Evolutionary conservation across 2,797 vertebrate species (phyloP).

Genomic region (Brachyalestes nurse): DNA sequence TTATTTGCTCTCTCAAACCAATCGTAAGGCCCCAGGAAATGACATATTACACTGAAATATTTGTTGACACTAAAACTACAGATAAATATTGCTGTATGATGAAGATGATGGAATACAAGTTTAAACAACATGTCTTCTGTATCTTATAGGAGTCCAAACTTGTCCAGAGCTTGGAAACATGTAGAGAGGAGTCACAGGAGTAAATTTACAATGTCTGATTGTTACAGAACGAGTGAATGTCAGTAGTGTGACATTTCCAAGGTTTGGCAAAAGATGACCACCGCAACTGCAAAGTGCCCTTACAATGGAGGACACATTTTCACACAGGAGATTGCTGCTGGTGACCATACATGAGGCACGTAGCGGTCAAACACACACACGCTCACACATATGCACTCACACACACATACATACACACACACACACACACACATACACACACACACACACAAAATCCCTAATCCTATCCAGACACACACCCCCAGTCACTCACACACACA

Average conservation of each 20-base stretch:
- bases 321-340: background rate
- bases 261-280: constrained; percentile 24
- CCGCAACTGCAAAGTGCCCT: background rate
- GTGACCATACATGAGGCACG: constrained; percentile 34
- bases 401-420: constrained; percentile 10
- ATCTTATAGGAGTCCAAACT: background rate
- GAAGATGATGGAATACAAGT: too few species aligned
- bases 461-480: constrained; percentile 1
- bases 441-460: constrained; percentile 9
- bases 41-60: too few species aligned
- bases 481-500: constrained; percentile 7
- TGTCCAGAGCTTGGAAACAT: background rate
- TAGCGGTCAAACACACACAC: constrained; percentile 32
- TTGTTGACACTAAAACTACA: too few species aligned
- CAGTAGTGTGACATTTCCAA: constrained; percentile 13
- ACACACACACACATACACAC: background rate
- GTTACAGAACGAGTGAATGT: background rate
- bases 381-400: constrained; percentile 1
- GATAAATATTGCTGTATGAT: too few species aligned
- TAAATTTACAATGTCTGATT: background rate
- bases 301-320: constrained; percentile 8
- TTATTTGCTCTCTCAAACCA: too few species aligned
- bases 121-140: too few species aligned
- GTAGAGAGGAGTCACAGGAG: background rate
- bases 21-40: too few species aligned